A percentile compares a stretch with the other conserved stretches of the same genome.
Evolutionary conservation across 2,797 vertebrate genomes (phyloP).

Genomic region (Sebastes itinus): DNA sequence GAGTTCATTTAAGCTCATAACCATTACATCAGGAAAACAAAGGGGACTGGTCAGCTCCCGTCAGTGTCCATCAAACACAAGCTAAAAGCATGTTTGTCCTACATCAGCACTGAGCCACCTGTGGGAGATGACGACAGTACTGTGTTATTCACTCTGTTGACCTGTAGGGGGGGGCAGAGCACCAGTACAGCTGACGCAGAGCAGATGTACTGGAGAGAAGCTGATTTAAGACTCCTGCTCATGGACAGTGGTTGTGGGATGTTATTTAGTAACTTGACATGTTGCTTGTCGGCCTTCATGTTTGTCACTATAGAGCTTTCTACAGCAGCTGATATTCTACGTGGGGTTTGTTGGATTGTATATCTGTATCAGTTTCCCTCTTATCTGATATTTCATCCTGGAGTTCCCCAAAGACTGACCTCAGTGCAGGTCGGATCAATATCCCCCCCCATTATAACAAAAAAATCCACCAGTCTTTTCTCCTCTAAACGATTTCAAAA

Average conservation of each 20-base stretch:
- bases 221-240: background rate
- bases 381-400: conserved; percentile 4
- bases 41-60: background rate
- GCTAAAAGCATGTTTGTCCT: background rate
- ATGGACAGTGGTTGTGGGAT: background rate
- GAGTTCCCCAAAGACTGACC: background rate
- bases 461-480: background rate
- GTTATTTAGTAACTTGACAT: background rate
- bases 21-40: background rate
- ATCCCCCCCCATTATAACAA: background rate
- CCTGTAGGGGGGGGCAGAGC: conserved; percentile 38
- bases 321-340: background rate
- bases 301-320: background rate
- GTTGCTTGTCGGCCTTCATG: background rate
- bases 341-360: background rate
- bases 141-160: background rate
- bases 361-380: background rate
- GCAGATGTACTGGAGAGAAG: background rate
- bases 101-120: background rate
- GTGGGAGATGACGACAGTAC: background rate
- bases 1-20: background rate
- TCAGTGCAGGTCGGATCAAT: conserved; percentile 10
- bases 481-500: background rate
- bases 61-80: background rate
- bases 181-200: background rate